phyloP scores from a whole-genome alignment of 2,888 invertebrate genomes.

The Mesoligia furuncula region DNA sequence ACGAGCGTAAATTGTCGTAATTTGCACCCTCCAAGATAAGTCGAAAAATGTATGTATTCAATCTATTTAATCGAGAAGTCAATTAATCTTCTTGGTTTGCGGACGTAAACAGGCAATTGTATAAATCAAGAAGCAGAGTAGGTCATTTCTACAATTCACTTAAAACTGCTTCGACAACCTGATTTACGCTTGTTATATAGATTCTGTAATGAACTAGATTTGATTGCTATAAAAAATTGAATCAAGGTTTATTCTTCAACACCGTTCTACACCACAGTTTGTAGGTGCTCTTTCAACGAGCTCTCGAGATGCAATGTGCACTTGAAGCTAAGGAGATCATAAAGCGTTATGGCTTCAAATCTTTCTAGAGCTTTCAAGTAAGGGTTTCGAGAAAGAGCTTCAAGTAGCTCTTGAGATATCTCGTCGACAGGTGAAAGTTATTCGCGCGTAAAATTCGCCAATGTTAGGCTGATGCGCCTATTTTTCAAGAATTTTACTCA shows the following conservation, averaged over 20 bases:
- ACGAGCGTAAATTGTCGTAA: constrained; percentile 24
- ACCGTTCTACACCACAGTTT: constrained; percentile 19
- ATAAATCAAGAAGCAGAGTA: neutral
- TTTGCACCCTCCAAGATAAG: constrained; percentile 30
- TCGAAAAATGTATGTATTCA: constrained; percentile 13
- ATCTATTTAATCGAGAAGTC: constrained; percentile 17
- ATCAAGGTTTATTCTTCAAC: neutral
- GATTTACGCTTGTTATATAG: neutral
- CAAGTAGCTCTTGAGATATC: constrained; percentile 35
- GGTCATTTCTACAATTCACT: neutral
- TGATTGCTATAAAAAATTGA: neutral
- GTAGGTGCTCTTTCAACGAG: constrained; percentile 31
- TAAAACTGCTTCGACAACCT: neutral
- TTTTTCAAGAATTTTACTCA: constrained; percentile 15
- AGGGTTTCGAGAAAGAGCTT: constrained; percentile 31
- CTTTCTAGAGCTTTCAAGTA: constrained; percentile 33
- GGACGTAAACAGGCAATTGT: neutral
- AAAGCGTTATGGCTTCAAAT: constrained; percentile 39
- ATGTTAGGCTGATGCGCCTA: constrained; percentile 36
- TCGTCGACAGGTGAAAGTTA: constrained; percentile 39
- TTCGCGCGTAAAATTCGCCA: constrained; percentile 23
- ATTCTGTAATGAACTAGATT: neutral
- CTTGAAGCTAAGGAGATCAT: constrained; percentile 40
- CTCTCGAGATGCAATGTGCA: constrained; percentile 39
- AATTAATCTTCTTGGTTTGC: neutral